Evolutionary conservation across 2,888 invertebrate genomes (phyloP), one percentile per base, ranked within the genome.

Genomic region (Coecobrya sp.): DNA sequence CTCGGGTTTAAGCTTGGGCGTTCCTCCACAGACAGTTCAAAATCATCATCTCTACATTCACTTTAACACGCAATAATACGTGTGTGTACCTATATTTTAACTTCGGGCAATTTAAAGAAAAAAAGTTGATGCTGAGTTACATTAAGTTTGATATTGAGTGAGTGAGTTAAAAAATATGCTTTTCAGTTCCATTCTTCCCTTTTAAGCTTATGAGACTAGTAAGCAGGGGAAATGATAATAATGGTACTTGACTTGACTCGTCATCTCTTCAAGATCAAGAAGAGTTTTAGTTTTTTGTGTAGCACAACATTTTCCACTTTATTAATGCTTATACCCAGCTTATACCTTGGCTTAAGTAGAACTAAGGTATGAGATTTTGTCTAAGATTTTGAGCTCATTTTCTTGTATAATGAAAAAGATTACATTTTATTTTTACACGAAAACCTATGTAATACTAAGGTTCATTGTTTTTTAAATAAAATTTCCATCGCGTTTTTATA

Each of bases 181-280:
- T 42, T 30, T 30, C 13, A 42, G 62, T 84, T 62, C 42, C 27
- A 68, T 42, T 73, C n/a, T 73, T 42, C 4, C 42, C 42, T 70
- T 42, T 42, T 36, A 68, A 68, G 10, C 4, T 25, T 16, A 3
- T 13, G 11, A 19, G 42, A 59, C 42, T 55, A 55, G 13, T 10
- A 68, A 16, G 10, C 16, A 68, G 19, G 36, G 27, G 76, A 87
- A 30, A 73, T 42, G 42, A 36, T 86, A 55, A 52, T 86, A 76
- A 87, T 76, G 87, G 42, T 87, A 79, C 76, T 87, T 87, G 87
- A 87, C 76, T 87, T 86, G 86, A 70, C n/a, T n/a, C n/a, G 30
- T 86, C 87, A 87, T 87, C 87, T 86, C 49, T 19, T 68, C 84
- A 65, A 19, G 22, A 85, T 85, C 65, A 65, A 59, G 27, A 65